Evolutionary conservation across 2,797 vertebrate genomes (phyloP).

Genomic region (Lates japonicus): DNA sequence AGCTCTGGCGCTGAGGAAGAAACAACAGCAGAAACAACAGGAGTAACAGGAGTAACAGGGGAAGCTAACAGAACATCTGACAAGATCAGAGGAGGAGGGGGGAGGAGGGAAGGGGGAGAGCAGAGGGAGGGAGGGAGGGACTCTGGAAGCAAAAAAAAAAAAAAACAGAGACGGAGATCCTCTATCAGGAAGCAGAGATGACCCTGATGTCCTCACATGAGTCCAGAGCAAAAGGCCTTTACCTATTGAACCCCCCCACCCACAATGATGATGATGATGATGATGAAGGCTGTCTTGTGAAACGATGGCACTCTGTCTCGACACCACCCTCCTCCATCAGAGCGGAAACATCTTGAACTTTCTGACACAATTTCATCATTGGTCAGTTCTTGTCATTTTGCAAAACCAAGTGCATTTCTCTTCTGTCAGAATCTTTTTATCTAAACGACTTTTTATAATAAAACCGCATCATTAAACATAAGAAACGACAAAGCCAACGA

Average conservation of each 20-base stretch:
- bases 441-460: too few species aligned
- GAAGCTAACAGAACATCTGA: slow-evolving; percentile 43
- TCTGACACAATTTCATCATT: not conserved
- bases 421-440: too few species aligned
- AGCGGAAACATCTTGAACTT: not conserved
- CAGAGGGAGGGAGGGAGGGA: not conserved
- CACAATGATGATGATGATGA: not conserved
- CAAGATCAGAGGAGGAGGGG: slow-evolving; percentile 12
- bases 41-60: slow-evolving; percentile 21
- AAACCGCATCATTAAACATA: too few species aligned
- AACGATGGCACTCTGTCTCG: not conserved
- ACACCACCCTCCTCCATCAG: not conserved
- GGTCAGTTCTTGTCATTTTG: too few species aligned
- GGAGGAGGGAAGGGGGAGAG: not conserved
- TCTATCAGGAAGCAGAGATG: slow-evolving; percentile 27
- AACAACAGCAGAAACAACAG: slow-evolving; percentile 66
- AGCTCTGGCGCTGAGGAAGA: slow-evolving; percentile 61
- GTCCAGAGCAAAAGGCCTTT: not conserved
- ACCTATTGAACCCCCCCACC: not conserved
- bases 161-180: slow-evolving; percentile 2
- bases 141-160: not conserved
- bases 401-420: too few species aligned
- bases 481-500: too few species aligned
- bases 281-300: not conserved
- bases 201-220: slow-evolving; percentile 26